Evolutionary conservation across 1,140 invertebrate species (phyloP).

Genomic region (Psix sp.): DNA sequence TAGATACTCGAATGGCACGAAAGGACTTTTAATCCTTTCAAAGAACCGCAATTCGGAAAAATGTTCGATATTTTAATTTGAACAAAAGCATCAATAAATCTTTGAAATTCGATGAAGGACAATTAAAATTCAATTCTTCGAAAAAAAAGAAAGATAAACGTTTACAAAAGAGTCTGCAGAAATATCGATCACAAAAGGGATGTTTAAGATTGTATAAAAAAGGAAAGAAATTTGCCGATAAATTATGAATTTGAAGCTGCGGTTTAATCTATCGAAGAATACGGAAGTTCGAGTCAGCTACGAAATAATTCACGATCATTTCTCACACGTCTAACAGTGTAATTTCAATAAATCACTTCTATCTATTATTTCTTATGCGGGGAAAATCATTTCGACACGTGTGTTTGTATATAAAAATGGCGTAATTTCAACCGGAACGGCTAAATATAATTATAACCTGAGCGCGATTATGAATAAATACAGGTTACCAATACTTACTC

Average conservation of each 20-base stretch:
- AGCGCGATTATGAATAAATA: constrained; percentile 34
- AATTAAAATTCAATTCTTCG: too few species aligned
- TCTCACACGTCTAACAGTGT: constrained; percentile 14
- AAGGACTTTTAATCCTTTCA: too few species aligned
- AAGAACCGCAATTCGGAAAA: too few species aligned
- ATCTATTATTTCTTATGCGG: constrained; percentile 14
- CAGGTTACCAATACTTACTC: constrained; percentile 36
- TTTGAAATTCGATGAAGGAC: too few species aligned
- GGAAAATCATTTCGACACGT: constrained; percentile 28
- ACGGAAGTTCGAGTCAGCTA: not conserved
- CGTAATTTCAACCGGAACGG: constrained; percentile 21
- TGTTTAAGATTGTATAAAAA: too few species aligned
- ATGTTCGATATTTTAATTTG: too few species aligned
- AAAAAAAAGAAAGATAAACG: too few species aligned
- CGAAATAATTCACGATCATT: constrained; percentile 5
- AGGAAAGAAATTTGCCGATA: too few species aligned
- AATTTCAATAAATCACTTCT: constrained; percentile 37
- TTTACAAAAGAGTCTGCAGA: too few species aligned
- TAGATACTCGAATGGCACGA: too few species aligned
- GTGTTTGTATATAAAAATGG: constrained; percentile 16
- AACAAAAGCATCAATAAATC: too few species aligned
- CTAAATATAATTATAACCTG: constrained; percentile 38
- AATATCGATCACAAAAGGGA: too few species aligned
- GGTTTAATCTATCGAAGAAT: not conserved
- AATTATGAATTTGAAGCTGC: not conserved